phyloP scores from a whole-genome alignment of 92 coral and sea anemone species.

The Epizoanthus fatuus region DNA sequence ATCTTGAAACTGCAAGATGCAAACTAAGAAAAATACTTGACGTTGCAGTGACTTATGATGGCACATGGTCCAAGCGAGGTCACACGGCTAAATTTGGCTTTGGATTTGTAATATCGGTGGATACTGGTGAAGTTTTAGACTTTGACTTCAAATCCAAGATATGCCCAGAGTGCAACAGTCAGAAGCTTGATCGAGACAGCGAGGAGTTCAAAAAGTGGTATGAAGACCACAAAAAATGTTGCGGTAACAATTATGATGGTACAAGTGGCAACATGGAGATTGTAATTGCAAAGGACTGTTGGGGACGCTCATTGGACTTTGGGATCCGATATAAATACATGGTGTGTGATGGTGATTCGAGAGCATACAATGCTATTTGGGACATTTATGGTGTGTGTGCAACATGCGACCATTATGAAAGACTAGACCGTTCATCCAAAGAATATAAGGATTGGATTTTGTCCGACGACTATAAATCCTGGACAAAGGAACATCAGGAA shows the following conservation, averaged over 20 bases:
- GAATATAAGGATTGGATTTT: slow-evolving; percentile 32
- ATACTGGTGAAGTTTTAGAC: background rate
- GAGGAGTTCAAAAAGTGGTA: slow-evolving; percentile 16
- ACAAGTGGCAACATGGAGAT: slow-evolving; percentile 57
- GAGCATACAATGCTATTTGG: slow-evolving; percentile 50
- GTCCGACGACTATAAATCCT: slow-evolving; percentile 11
- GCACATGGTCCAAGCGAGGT: slow-evolving; percentile 52
- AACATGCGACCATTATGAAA: slow-evolving; percentile 27
- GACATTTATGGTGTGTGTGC: slow-evolving; percentile 49
- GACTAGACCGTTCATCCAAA: slow-evolving; percentile 26
- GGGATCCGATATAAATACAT: background rate
- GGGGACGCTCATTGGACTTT: slow-evolving; percentile 39
- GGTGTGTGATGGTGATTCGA: too few species aligned
- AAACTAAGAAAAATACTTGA: slow-evolving; percentile 2
- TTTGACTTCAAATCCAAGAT: slow-evolving; percentile 39
- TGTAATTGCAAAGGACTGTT: slow-evolving; percentile 29
- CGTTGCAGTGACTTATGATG: background rate
- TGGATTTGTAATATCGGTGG: slow-evolving; percentile 28
- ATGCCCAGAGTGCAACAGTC: slow-evolving; percentile 29
- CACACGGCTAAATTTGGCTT: slow-evolving; percentile 40
- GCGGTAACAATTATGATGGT: slow-evolving; percentile 43
- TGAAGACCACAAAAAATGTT: slow-evolving; percentile 26
- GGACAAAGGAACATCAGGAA: slow-evolving; percentile 36
- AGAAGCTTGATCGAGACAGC: slow-evolving; percentile 4
- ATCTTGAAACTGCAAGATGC: slow-evolving; percentile 5